A percentile compares a stretch with the other conserved stretches of the same genome.
phyloP scores from a whole-genome alignment of 2,113 vertebrate genomes.

The Bolborhynchus lineola region DNA sequence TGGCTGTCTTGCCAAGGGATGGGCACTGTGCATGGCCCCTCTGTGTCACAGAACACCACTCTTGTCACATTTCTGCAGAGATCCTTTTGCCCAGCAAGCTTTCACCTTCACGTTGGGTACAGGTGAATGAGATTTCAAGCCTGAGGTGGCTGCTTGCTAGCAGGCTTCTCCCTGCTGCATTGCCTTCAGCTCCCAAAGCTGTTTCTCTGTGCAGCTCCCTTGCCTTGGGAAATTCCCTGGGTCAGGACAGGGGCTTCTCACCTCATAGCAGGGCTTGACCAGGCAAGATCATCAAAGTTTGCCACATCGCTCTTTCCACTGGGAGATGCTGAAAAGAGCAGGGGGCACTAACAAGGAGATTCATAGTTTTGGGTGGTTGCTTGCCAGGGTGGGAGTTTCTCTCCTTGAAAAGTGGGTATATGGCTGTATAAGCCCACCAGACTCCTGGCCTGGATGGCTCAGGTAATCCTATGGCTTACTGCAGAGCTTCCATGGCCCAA shows the following conservation, averaged over 20 bases:
- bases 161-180: not conserved
- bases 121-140: not conserved
- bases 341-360: not conserved
- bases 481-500: not conserved
- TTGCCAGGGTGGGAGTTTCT: not conserved
- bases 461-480: not conserved
- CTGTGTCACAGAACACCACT: not conserved
- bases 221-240: not conserved
- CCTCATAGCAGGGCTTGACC: not conserved
- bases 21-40: not conserved
- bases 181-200: not conserved
- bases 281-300: not conserved
- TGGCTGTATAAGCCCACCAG: not conserved
- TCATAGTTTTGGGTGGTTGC: not conserved
- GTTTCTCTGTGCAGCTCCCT: not conserved
- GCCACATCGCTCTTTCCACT: not conserved
- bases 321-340: not conserved
- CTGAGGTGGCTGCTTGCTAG: not conserved
- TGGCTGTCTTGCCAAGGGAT: accelerated
- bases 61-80: accelerated
- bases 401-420: not conserved
- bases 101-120: not conserved
- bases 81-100: not conserved
- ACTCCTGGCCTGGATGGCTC: not conserved
- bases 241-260: not conserved